These are phyloP conservation scores for Sebastes diaconus DNA, from an alignment of 2,797 vertebrate genomes.

Conservation along the genomic window DNA sequence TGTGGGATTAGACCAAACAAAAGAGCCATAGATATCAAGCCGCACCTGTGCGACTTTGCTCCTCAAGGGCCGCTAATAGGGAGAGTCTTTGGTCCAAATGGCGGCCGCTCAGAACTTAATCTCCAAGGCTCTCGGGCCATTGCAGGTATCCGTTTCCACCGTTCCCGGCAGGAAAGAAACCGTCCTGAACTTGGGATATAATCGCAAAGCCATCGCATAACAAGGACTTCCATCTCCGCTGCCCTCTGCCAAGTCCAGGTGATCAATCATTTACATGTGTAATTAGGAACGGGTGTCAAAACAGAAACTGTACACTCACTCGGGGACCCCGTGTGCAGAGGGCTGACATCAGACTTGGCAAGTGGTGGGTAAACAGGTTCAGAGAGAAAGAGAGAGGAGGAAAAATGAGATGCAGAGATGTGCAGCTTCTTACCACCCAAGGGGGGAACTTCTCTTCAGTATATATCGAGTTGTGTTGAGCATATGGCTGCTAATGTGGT, in stretches of 20 bases:
- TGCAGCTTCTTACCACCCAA: constrained; percentile 63
- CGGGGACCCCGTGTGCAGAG: constrained; percentile 62
- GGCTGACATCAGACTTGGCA: constrained; percentile 81
- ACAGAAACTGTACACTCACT: constrained; percentile 83
- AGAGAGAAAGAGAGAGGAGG: constrained; percentile 40
- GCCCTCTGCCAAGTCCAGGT: constrained; percentile 69
- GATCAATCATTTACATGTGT: constrained; percentile 88
- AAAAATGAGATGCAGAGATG: constrained; percentile 63
- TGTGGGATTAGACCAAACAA: constrained; percentile 84
- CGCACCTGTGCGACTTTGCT: constrained; percentile 78
- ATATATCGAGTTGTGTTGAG: constrained; percentile 47
- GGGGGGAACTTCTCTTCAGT: constrained; percentile 44
- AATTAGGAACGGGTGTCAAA: constrained; percentile 87
- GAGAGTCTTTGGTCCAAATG: constrained; percentile 76
- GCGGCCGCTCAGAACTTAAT: constrained; percentile 83
- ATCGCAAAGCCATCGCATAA: constrained; percentile 61
- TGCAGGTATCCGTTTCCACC: constrained; percentile 75
- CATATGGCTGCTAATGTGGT: constrained; percentile 21
- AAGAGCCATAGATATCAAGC: constrained; percentile 75
- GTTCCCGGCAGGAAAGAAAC: constrained; percentile 53
- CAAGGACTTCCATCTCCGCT: constrained; percentile 67
- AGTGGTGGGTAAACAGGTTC: constrained; percentile 63
- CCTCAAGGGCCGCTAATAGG: constrained; percentile 72
- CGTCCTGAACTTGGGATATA: constrained; percentile 60
- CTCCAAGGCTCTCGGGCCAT: constrained; percentile 68